Base-by-base conservation (phyloP, 1,140 invertebrate genomes). In the Ostrea edulis region DNA sequence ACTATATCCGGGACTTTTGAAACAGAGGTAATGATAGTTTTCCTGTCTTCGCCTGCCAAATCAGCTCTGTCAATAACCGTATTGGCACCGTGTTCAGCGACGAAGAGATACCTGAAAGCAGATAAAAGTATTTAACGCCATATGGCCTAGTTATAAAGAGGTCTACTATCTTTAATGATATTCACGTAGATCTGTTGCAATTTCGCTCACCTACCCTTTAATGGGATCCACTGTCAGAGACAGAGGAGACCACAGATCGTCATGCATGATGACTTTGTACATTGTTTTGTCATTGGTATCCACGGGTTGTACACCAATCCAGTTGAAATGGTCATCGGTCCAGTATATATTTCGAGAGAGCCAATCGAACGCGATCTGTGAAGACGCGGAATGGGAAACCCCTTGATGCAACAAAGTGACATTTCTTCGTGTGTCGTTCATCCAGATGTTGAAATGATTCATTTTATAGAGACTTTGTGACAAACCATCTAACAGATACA, bases 311-410 rank as follows among this genome's bases (percentile, higher is more conserved):
- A 93, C 90, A 22, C 90, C 90, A 20, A 93, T 90, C 92, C 92
- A 93, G 81, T 92, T 91, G 82, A 91, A 92, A 17, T 92, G 82
- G 0, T 98, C 98, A 95, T 99, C 99, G 0, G 98, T 98, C 98
- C 98, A 99, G 94, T 98, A 99, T 77, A 99, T 96, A 94, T 99
- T 99, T 90, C 98, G 98, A 90, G 97, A 96, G 25, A 98, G 95
- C 97, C 97, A 98, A 95, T 99, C 99, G 20, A 99, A 96, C 7
- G 98, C 97, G 86, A 99, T 94, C 29, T 68, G 62, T 3, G 62
- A 71, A 12, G 52, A 77, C 0, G 65, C n/a, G 17, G 62, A 82
- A 14, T 81, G 65, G 9, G 87, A 88, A 17, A 88, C 35, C 5
- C 87, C 87, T 25, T 71, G 29, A 71, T 86, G 85, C 29, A 86